Percentiles rank a stretch among this genome's conserved stretches.
These are phyloP conservation scores for Argyresthia albistria DNA, from an alignment of 2,888 invertebrate species.

Conservation along the genomic window DNA sequence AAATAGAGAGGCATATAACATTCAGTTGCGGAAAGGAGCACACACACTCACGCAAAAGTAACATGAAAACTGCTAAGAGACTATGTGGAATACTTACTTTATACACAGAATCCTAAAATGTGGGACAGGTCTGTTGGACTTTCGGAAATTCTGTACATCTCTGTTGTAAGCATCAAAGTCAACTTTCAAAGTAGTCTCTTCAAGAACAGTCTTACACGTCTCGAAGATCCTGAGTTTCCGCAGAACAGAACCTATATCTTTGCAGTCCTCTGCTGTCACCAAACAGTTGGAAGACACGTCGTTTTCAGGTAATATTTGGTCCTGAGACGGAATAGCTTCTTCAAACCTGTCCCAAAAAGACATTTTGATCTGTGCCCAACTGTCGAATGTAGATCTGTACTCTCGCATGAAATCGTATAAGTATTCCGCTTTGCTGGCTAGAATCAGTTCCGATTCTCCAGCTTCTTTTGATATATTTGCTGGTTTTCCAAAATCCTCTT, in stretches of 20 bases:
- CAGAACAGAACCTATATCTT: conserved; percentile 32
- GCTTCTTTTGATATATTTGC: conserved; percentile 25
- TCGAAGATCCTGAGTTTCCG: conserved; percentile 45
- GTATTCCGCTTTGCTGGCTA: conserved; percentile 21
- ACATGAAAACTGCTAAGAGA: too few relatives aligned
- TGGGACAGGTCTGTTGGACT: conserved; percentile 43
- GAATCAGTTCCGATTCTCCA: conserved; percentile 19
- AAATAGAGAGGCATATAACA: too few relatives aligned
- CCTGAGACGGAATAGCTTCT: conserved; percentile 17
- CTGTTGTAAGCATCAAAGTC: conserved; percentile 60
- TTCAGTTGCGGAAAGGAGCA: too few relatives aligned
- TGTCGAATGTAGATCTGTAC: conserved; percentile 23
- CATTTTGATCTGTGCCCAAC: conserved; percentile 49
- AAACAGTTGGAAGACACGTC: conserved; percentile 26
- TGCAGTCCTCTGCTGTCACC: conserved; percentile 36
- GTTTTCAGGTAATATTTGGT: conserved; percentile 15
- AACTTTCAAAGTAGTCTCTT: conserved; percentile 27
- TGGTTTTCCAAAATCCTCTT: conserved; percentile 44
- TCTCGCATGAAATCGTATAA: conserved; percentile 36
- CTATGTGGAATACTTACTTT: conserved; percentile 40
- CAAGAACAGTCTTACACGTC: conserved; percentile 19
- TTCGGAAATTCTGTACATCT: conserved; percentile 50
- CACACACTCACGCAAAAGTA: too few relatives aligned
- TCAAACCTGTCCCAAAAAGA: conserved; percentile 26
- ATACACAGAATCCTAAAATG: conserved; percentile 53